phyloP scores from a whole-genome alignment of 1,140 invertebrate genomes.

The Microplitis mediator region DNA sequence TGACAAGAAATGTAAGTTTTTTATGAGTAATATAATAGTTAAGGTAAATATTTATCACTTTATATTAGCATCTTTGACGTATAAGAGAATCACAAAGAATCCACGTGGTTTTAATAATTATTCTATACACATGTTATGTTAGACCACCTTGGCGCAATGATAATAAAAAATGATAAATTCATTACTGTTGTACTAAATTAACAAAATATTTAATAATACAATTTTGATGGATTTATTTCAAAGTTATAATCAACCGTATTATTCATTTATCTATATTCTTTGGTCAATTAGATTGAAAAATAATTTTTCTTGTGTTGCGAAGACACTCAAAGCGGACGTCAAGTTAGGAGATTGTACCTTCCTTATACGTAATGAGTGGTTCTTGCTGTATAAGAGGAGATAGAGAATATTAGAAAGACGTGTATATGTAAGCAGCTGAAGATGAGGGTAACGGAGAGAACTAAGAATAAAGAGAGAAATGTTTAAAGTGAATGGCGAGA shows the following conservation, averaged over 20 bases:
- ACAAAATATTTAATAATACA: too few relatives aligned
- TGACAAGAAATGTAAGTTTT: not conserved
- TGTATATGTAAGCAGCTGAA: not conserved
- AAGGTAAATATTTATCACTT: too few relatives aligned
- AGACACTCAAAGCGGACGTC: not conserved
- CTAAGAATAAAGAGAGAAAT: slow-evolving; percentile 1
- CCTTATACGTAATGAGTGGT: slow-evolving; percentile 52
- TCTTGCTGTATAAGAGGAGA: slow-evolving; percentile 21
- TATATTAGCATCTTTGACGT: not conserved
- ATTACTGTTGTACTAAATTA: too few relatives aligned
- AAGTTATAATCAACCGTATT: not conserved
- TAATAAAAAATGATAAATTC: too few relatives aligned
- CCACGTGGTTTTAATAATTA: too few relatives aligned
- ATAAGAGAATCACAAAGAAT: slow-evolving; percentile 1
- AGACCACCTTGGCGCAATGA: too few relatives aligned
- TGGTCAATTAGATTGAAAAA: slow-evolving; percentile 16
- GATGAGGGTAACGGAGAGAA: slow-evolving; percentile 4
- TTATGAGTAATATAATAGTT: not conserved
- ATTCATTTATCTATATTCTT: not conserved
- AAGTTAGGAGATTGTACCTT: slow-evolving; percentile 33
- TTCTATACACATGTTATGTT: too few relatives aligned
- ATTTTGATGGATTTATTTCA: not conserved
- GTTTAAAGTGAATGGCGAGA: slow-evolving; percentile 7
- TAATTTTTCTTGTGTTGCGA: not conserved
- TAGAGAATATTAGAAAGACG: slow-evolving; percentile 10